These are phyloP conservation scores for Zonitis immaculata DNA, from an alignment of 2,888 invertebrate genomes.

Conservation along the genomic window DNA sequence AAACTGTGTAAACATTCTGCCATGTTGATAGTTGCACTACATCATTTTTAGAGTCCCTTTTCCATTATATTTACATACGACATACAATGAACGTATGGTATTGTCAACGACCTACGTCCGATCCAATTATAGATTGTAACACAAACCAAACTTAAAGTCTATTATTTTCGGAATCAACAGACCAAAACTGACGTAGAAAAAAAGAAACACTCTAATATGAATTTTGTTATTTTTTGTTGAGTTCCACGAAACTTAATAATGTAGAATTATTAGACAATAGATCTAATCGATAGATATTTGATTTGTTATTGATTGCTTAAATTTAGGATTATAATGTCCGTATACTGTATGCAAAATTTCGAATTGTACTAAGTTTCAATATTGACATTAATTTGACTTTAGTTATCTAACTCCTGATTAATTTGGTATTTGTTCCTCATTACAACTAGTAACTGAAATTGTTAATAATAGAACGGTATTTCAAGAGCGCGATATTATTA, in stretches of 20 bases:
- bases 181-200: conserved; percentile 8
- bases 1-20: too few species aligned
- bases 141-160: conserved; percentile 13
- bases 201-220: too few species aligned
- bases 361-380: conserved; percentile 8
- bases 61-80: conserved; percentile 9
- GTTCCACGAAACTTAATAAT: too few species aligned
- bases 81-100: conserved; percentile 4
- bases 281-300: not conserved
- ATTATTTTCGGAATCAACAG: conserved; percentile 11
- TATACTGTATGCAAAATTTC: not conserved
- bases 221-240: too few species aligned
- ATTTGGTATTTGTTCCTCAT: conserved; percentile 26
- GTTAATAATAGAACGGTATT: conserved; percentile 18
- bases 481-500: conserved; percentile 20
- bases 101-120: conserved; percentile 15
- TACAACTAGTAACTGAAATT: conserved; percentile 17
- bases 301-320: not conserved
- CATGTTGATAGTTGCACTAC: too few species aligned
- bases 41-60: not conserved
- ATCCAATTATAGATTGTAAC: conserved; percentile 26
- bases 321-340: not conserved
- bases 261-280: too few species aligned
- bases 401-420: conserved; percentile 23
- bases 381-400: conserved; percentile 22